phyloP scores from a whole-genome alignment of 2,888 invertebrate species.

The Hypercompe scribonia region DNA sequence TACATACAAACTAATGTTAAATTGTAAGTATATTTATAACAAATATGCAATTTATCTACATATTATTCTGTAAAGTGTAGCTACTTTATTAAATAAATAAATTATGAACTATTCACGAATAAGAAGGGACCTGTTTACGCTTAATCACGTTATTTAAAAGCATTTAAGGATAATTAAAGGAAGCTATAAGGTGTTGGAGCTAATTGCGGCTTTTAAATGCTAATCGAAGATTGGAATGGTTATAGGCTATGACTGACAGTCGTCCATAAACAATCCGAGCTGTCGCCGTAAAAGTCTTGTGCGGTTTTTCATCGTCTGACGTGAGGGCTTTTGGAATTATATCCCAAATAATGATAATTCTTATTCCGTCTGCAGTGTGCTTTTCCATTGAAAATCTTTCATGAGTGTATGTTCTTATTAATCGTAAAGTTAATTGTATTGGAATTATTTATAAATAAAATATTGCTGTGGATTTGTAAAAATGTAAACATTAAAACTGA shows the following conservation, averaged over 20 bases:
- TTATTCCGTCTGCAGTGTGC: conserved; percentile 54
- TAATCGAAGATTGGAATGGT: conserved; percentile 66
- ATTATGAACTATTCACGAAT: neutral
- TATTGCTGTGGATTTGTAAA: neutral
- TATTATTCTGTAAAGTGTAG: neutral
- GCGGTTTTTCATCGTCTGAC: conserved; percentile 80
- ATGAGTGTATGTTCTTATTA: neutral
- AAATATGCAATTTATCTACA: conserved; percentile 1
- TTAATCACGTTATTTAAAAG: conserved; percentile 27
- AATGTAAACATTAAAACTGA: neutral
- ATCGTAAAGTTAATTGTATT: neutral
- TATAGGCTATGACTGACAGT: conserved; percentile 58
- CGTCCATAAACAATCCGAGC: conserved; percentile 73
- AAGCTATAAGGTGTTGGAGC: conserved; percentile 55
- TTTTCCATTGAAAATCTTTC: conserved; percentile 46
- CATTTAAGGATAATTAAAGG: conserved; percentile 48
- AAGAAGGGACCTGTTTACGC: neutral
- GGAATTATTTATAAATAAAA: neutral
- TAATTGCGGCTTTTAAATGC: conserved; percentile 75
- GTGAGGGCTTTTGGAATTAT: conserved; percentile 71
- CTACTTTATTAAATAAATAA: neutral
- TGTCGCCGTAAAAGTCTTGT: conserved; percentile 81
- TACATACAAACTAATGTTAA: conserved; percentile 32
- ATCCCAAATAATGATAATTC: conserved; percentile 77
- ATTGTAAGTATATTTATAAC: conserved; percentile 27